Conservation (phyloP, 2,797 vertebrate species). For the Pitangus sulphuratus region DNA sequence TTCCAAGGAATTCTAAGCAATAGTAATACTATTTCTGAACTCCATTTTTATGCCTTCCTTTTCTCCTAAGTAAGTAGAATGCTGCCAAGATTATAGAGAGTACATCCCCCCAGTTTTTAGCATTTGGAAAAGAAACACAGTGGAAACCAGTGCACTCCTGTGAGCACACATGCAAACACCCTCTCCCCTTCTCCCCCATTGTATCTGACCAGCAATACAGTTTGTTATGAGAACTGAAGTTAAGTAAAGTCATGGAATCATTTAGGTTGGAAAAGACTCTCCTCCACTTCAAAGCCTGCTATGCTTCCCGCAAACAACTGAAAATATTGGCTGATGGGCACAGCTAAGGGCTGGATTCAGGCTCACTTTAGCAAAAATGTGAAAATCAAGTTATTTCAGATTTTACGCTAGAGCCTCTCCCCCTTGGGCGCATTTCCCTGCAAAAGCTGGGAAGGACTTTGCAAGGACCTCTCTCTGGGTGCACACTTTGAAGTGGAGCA, state of each 20-base stretch:
- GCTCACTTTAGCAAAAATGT: neutral
- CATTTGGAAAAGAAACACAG: neutral
- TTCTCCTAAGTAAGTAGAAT: neutral
- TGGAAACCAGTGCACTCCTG: neutral
- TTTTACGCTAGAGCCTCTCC: neutral
- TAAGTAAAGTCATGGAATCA: neutral
- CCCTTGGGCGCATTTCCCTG: neutral
- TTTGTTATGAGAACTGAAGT: rapidly evolving
- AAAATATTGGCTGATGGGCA: neutral
- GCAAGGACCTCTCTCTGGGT: neutral
- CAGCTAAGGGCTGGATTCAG: neutral
- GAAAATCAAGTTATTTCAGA: neutral
- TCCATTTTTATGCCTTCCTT: neutral
- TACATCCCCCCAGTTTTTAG: rapidly evolving
- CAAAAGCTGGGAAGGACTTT: neutral
- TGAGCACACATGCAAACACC: rapidly evolving
- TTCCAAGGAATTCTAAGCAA: neutral
- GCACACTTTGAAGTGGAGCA: neutral
- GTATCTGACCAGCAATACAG: neutral
- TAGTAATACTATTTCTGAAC: neutral
- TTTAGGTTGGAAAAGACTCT: neutral
- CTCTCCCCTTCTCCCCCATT: rapidly evolving
- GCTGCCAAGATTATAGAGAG: neutral
- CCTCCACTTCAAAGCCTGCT: neutral
- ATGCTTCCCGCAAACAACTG: neutral